phyloP scores from a whole-genome alignment of 2,888 invertebrate species.

The Cepaea hortensis region DNA sequence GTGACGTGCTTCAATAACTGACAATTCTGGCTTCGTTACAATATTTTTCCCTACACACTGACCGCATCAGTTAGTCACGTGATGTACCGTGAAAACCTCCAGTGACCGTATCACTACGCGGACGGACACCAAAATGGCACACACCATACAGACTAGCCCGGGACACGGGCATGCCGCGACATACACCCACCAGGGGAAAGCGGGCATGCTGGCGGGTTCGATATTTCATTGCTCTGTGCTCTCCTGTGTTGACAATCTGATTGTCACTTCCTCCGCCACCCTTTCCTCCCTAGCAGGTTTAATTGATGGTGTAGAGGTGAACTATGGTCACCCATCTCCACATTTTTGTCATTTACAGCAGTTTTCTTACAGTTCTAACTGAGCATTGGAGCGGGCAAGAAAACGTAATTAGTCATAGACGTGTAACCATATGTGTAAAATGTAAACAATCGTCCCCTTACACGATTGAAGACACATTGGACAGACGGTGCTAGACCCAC shows the following conservation, averaged over 20 bases:
- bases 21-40: too few relatives aligned
- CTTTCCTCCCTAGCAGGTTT: not conserved
- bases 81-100: not conserved
- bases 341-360: not conserved
- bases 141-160: too few relatives aligned
- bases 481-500: too few relatives aligned
- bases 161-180: too few relatives aligned
- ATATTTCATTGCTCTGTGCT: not conserved
- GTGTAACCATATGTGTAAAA: too few relatives aligned
- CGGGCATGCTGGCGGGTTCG: not conserved
- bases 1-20: too few relatives aligned
- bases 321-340: not conserved
- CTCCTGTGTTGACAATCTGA: not conserved
- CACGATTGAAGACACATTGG: too few relatives aligned
- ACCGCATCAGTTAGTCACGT: conserved; percentile 5
- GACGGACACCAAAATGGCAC: not conserved
- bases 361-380: too few relatives aligned
- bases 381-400: too few relatives aligned
- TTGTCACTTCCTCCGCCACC: not conserved
- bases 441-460: too few relatives aligned
- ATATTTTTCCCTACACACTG: not conserved
- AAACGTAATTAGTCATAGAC: too few relatives aligned
- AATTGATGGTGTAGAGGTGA: not conserved
- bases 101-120: not conserved
- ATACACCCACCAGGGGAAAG: not conserved